These are phyloP conservation scores for Drusus annulatus DNA, from an alignment of 1,140 invertebrate species.

Conservation along the genomic window DNA sequence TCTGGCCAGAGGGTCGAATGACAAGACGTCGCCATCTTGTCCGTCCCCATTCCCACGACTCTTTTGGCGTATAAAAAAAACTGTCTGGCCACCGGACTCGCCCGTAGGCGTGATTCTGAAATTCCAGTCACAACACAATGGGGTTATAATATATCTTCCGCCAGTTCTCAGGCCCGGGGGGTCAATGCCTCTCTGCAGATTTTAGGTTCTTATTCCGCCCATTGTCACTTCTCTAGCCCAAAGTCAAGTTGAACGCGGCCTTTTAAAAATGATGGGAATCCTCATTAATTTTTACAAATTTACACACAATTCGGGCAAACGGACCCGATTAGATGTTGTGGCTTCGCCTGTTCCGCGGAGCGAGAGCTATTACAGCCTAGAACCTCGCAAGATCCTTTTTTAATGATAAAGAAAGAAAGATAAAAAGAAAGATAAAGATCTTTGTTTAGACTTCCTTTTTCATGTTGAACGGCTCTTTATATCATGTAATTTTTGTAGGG, in stretches of 20 bases:
- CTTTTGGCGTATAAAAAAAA: slow-evolving; percentile 6
- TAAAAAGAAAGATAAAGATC: too few relatives aligned
- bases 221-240: slow-evolving; percentile 16
- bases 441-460: too few relatives aligned
- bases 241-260: not conserved
- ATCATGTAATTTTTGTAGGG: too few relatives aligned
- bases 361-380: too few relatives aligned
- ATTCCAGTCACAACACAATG: slow-evolving; percentile 36
- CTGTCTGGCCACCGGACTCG: slow-evolving; percentile 2
- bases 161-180: slow-evolving; percentile 17
- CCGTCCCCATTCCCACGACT: not conserved
- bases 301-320: too few relatives aligned
- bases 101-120: slow-evolving; percentile 19
- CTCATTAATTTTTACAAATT: too few relatives aligned
- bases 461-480: too few relatives aligned
- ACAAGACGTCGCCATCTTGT: not conserved
- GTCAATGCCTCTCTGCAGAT: slow-evolving; percentile 39
- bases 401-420: too few relatives aligned
- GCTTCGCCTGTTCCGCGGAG: too few relatives aligned
- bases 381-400: too few relatives aligned
- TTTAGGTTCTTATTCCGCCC: slow-evolving; percentile 29
- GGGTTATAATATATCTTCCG: slow-evolving; percentile 27
- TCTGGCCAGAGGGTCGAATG: not conserved
- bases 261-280: too few relatives aligned
- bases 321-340: too few relatives aligned